These are phyloP conservation scores for Diaperis boleti DNA, from an alignment of 2,888 invertebrate genomes.

Conservation along the genomic window DNA sequence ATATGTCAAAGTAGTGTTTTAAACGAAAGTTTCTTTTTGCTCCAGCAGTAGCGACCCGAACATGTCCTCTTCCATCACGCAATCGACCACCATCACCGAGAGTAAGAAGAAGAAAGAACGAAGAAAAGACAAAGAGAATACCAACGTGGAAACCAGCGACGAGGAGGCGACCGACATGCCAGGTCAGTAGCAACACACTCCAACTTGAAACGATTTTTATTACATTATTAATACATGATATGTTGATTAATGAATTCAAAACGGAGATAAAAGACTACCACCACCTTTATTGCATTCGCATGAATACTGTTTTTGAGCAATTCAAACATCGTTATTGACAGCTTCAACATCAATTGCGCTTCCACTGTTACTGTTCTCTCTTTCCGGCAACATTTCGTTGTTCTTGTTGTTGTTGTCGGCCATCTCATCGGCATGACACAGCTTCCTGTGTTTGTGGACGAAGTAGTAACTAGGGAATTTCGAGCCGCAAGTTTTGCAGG, in stretches of 20 bases:
- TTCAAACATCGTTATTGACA: conserved; percentile 48
- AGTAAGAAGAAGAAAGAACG: conserved; percentile 73
- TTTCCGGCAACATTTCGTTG: conserved; percentile 60
- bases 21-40: too few relatives aligned
- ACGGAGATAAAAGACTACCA: background rate
- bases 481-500: conserved; percentile 92
- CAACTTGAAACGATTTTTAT: conserved; percentile 8
- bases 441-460: conserved; percentile 90
- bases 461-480: conserved; percentile 95
- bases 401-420: conserved; percentile 63
- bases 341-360: conserved; percentile 59
- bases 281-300: background rate
- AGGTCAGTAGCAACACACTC: conserved; percentile 62
- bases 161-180: conserved; percentile 69
- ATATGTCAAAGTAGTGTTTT: too few relatives aligned
- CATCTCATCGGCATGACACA: conserved; percentile 81
- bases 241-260: conserved; percentile 3
- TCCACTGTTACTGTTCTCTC: conserved; percentile 46
- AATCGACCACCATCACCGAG: conserved; percentile 63
- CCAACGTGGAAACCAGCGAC: conserved; percentile 71
- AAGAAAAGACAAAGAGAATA: conserved; percentile 70
- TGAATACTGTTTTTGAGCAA: conserved; percentile 9
- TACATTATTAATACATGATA: conserved; percentile 18
- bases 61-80: conserved; percentile 54
- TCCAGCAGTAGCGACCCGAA: conserved; percentile 59